Evolutionary conservation across 2,113 vertebrate species (phyloP).

Genomic region (Macrotis lagotis): DNA sequence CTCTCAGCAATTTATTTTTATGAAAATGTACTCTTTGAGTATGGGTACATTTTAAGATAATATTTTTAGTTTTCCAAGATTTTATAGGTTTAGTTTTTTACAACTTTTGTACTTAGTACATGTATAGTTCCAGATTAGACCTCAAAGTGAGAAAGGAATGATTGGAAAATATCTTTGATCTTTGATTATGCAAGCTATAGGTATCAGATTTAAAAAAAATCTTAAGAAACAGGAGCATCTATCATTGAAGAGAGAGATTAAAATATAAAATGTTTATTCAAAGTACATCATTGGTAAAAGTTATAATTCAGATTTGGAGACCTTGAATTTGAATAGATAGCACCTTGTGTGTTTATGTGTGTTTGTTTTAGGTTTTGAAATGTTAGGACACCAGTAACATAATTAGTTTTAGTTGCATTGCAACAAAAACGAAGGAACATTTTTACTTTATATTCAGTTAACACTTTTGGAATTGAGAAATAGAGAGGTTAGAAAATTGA

Average conservation of each 20-base stretch:
- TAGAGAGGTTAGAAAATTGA: not conserved
- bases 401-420: not conserved
- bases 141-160: conserved; percentile 11
- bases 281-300: not conserved
- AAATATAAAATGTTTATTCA: not conserved
- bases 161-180: conserved; percentile 22
- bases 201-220: not conserved
- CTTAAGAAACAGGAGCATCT: not conserved
- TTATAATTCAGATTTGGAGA: not conserved
- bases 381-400: no score
- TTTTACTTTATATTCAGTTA: not conserved
- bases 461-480: not conserved
- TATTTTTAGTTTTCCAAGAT: conserved; percentile 4
- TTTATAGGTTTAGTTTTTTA: not conserved
- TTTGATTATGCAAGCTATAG: conserved; percentile 10
- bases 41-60: conserved; percentile 8
- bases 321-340: not conserved
- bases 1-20: conserved; percentile 40
- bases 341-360: not conserved
- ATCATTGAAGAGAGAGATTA: not conserved
- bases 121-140: conserved; percentile 20
- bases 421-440: not conserved
- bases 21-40: conserved; percentile 11
- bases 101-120: not conserved
- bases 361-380: no score